These are phyloP conservation scores for Dyspetes luteomarginatus DNA, from an alignment of 2,888 invertebrate genomes.

Conservation along the genomic window DNA sequence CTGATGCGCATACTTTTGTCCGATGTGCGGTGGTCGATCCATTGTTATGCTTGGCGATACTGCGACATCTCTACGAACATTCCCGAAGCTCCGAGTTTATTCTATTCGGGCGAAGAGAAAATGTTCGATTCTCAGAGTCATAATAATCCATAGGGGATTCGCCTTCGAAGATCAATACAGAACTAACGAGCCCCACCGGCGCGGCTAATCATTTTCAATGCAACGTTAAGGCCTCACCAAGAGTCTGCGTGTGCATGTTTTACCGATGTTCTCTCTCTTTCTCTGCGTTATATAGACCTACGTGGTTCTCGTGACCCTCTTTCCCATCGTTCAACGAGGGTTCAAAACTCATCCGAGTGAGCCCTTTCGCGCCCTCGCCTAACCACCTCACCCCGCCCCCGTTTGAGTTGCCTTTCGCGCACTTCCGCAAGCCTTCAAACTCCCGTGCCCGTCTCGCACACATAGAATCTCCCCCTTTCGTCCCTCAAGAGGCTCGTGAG, in stretches of 20 bases:
- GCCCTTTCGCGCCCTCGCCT: conserved; percentile 35
- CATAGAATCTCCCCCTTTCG: not conserved
- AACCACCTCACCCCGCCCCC: conserved; percentile 39
- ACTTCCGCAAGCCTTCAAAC: conserved; percentile 64
- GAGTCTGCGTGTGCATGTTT: conserved; percentile 63
- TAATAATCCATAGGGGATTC: conserved; percentile 28
- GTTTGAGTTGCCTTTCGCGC: no score
- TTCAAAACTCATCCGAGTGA: conserved; percentile 22
- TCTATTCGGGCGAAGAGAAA: not conserved
- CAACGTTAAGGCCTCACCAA: conserved; percentile 23
- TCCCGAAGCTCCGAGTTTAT: no score
- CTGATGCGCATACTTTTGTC: no score
- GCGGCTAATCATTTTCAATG: conserved; percentile 65
- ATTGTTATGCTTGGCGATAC: no score
- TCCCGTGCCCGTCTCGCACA: conserved; percentile 39
- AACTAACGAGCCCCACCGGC: conserved; percentile 60
- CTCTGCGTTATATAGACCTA: conserved; percentile 23
- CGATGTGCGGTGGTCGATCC: no score
- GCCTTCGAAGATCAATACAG: conserved; percentile 51
- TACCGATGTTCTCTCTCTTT: no score
- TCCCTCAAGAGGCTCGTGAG: conserved; percentile 34
- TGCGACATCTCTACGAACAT: no score
- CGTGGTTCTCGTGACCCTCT: conserved; percentile 58
- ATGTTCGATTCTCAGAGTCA: conserved; percentile 30
- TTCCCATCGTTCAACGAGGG: conserved; percentile 43